These are phyloP conservation scores for Arremon brunneinucha DNA, from an alignment of 2,797 vertebrate genomes.

Conservation along the genomic window DNA sequence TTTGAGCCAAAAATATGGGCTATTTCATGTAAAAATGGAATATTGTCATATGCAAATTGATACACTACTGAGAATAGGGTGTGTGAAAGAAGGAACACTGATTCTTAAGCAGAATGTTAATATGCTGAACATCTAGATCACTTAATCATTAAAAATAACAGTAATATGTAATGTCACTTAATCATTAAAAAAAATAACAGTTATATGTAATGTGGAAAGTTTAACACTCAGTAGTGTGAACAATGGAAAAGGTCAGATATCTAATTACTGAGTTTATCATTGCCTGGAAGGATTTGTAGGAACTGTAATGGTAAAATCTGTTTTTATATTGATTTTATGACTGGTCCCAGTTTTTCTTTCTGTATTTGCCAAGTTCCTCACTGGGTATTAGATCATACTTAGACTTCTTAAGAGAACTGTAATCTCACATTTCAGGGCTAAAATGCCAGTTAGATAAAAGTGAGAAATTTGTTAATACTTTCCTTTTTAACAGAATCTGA, in stretches of 20 bases:
- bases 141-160: not conserved
- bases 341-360: not conserved
- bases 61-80: not conserved
- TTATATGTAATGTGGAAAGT: not conserved
- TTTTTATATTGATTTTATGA: not conserved
- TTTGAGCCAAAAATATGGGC: not conserved
- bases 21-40: not conserved
- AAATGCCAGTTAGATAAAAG: not conserved
- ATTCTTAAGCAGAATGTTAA: not conserved
- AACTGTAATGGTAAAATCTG: not conserved
- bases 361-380: not conserved
- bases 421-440: not conserved
- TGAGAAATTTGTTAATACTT: not conserved
- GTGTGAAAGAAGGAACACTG: not conserved
- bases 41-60: not conserved
- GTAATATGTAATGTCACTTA: not conserved
- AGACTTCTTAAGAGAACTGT: not conserved
- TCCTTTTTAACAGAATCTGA: not conserved
- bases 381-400: not conserved
- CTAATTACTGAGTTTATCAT: conserved; percentile 10
- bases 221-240: not conserved
- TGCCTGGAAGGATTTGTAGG: not conserved
- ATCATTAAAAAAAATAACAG: not conserved
- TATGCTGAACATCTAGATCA: not conserved
- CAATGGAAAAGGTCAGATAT: not conserved